phyloP scores from a whole-genome alignment of 2,888 invertebrate genomes.

The Melinaea menophilus region DNA sequence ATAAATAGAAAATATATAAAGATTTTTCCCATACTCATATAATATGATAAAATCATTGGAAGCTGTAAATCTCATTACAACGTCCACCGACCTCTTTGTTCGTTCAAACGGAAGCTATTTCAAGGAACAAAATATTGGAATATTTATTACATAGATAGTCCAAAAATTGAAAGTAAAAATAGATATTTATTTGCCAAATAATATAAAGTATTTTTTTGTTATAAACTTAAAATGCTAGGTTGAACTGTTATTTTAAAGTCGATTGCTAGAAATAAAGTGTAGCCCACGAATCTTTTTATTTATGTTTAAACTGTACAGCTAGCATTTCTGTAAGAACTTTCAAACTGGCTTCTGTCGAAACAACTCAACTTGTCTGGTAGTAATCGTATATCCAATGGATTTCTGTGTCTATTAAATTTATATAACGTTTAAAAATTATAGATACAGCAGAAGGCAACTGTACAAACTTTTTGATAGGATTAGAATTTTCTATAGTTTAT shows the following conservation, averaged over 20 bases:
- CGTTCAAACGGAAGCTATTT: conserved; percentile 1
- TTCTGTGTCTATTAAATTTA: conserved; percentile 14
- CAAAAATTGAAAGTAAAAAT: no score
- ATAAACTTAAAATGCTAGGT: neutral
- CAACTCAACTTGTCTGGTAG: conserved; percentile 21
- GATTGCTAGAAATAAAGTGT: conserved; percentile 38
- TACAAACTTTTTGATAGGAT: neutral
- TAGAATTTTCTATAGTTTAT: neutral
- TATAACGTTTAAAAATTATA: neutral
- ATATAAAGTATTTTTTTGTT: neutral
- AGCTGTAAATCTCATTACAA: neutral
- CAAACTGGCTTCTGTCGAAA: conserved; percentile 28
- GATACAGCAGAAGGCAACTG: neutral
- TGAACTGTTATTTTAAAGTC: conserved; percentile 27
- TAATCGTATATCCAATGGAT: conserved; percentile 17
- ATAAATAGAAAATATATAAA: neutral
- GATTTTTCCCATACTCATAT: neutral
- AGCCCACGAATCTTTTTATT: conserved; percentile 45
- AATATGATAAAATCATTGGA: conserved; percentile 1
- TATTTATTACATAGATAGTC: conserved; percentile 12
- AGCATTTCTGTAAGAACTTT: conserved; percentile 35
- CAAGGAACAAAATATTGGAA: neutral
- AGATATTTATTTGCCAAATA: no score
- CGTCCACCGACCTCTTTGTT: neutral
- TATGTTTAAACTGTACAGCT: conserved; percentile 42